phyloP scores from a whole-genome alignment of 1,140 invertebrate species.

The Phthorimaea operculella region DNA sequence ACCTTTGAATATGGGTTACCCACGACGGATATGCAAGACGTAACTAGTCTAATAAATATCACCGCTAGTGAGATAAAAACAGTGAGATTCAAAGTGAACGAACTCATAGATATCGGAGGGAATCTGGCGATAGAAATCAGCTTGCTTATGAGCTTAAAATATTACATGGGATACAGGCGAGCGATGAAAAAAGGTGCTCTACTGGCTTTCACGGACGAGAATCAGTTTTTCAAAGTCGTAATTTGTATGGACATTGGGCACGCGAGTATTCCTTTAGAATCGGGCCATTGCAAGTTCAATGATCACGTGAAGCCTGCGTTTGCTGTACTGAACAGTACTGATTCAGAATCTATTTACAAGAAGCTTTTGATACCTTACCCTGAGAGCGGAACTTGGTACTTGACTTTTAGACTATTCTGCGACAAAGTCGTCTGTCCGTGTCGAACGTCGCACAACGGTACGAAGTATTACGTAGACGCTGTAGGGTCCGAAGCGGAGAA shows the following conservation, averaged over 20 bases:
- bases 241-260: slow-evolving; percentile 71
- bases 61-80: slow-evolving; percentile 70
- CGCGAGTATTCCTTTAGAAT: slow-evolving; percentile 66
- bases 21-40: slow-evolving; percentile 67
- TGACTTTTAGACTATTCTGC: slow-evolving; percentile 74
- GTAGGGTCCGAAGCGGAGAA: slow-evolving; percentile 17
- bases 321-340: slow-evolving; percentile 69
- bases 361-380: slow-evolving; percentile 80
- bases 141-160: slow-evolving; percentile 68
- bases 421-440: slow-evolving; percentile 62
- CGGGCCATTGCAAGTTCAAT: slow-evolving; percentile 69
- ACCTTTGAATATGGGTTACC: slow-evolving; percentile 76
- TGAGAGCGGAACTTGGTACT: slow-evolving; percentile 81
- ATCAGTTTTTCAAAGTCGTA: slow-evolving; percentile 62
- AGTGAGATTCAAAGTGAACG: slow-evolving; percentile 73
- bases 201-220: slow-evolving; percentile 50
- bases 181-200: slow-evolving; percentile 35
- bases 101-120: slow-evolving; percentile 78
- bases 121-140: slow-evolving; percentile 74
- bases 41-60: slow-evolving; percentile 73
- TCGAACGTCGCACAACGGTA: slow-evolving; percentile 46
- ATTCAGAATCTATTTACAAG: slow-evolving; percentile 67
- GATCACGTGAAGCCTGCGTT: slow-evolving; percentile 61
- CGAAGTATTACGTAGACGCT: slow-evolving; percentile 50
- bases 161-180: slow-evolving; percentile 65